Conservation (phyloP, 2,888 invertebrate species). For the Heteromyza rotundicornis region DNA sequence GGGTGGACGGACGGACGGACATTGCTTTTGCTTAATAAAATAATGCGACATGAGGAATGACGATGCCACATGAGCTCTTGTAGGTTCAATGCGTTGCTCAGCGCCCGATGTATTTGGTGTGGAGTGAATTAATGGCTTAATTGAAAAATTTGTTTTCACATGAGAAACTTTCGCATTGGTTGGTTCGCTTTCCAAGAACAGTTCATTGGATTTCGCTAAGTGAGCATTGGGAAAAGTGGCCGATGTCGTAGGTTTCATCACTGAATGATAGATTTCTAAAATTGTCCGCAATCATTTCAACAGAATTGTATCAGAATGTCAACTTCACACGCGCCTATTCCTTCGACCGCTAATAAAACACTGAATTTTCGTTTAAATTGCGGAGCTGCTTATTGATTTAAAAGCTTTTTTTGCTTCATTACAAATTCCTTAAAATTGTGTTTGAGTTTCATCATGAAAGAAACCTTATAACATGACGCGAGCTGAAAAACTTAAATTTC, state of each 20-base stretch:
- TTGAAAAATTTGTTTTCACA: constrained; percentile 60
- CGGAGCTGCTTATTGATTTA: too few relatives aligned
- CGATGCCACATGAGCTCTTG: constrained; percentile 5
- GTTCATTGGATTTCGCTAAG: background rate
- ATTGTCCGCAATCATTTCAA: too few relatives aligned
- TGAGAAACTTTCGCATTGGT: constrained; percentile 39
- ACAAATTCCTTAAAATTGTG: background rate
- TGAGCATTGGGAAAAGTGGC: background rate
- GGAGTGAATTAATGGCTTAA: constrained; percentile 60
- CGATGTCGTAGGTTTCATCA: too few relatives aligned
- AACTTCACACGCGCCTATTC: too few relatives aligned
- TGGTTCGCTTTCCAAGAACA: background rate
- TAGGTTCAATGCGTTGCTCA: constrained; percentile 18
- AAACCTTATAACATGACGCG: background rate
- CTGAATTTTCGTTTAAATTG: too few relatives aligned
- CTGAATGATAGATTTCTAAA: too few relatives aligned
- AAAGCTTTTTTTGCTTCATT: background rate
- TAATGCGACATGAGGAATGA: constrained; percentile 58
- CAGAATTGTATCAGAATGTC: too few relatives aligned
- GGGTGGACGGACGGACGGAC: constrained; percentile 14
- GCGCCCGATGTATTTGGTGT: constrained; percentile 36
- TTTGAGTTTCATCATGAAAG: background rate
- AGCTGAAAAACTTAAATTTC: constrained; percentile 3
- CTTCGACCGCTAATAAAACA: too few relatives aligned
- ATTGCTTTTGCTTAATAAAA: constrained; percentile 51